A percentile compares a stretch with the other conserved stretches of the same genome.
phyloP scores from a whole-genome alignment of 2,797 vertebrate species.

The Coracias cyanogaster region DNA sequence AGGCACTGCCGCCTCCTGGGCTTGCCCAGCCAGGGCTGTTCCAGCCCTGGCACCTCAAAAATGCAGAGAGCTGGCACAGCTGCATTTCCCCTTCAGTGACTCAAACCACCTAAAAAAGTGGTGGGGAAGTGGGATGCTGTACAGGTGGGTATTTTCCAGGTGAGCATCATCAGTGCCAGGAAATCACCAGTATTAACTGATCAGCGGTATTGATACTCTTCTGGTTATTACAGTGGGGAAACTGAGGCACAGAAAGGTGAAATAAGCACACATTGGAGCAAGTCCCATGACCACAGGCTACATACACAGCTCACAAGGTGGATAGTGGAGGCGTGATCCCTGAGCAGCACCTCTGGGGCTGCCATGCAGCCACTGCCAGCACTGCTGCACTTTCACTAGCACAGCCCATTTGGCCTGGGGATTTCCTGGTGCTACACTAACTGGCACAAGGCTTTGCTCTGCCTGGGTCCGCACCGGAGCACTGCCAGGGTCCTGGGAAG shows the following conservation, averaged over 20 bases:
- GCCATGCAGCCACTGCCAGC: not conserved
- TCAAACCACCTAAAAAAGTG: not conserved
- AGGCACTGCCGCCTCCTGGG: not conserved
- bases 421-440: not conserved
- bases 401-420: not conserved
- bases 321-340: not conserved
- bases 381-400: not conserved
- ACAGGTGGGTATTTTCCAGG: not conserved
- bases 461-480: fast-evolving
- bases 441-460: not conserved
- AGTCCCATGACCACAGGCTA: not conserved
- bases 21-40: not conserved
- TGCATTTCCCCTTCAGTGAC: not conserved
- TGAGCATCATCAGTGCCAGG: not conserved
- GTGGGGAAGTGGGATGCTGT: not conserved
- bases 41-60: not conserved
- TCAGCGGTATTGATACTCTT: fast-evolving
- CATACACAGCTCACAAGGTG: not conserved
- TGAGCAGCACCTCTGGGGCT: not conserved
- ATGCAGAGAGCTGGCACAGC: not conserved
- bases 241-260: not conserved
- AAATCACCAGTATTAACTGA: not conserved
- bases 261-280: not conserved
- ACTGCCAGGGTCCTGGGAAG: fast-evolving
- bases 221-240: not conserved